A percentile compares a stretch with the other conserved stretches of the same genome.
Evolutionary conservation across 2,113 vertebrate species (phyloP).

Genomic region (Equus przewalskii): DNA sequence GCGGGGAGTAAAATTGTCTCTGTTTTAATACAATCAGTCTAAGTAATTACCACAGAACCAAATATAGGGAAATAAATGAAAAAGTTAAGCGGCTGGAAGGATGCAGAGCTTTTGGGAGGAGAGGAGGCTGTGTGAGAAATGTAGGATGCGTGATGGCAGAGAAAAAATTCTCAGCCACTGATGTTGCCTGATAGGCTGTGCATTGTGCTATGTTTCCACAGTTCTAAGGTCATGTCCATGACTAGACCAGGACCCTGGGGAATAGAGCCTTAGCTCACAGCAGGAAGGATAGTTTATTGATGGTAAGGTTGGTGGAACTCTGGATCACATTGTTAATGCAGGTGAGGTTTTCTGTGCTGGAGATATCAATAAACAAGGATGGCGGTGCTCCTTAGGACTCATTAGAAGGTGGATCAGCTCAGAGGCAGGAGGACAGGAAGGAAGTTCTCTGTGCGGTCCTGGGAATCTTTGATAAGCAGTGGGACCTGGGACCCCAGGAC

Average conservation of each 20-base stretch:
- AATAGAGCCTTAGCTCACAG: background rate
- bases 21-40: conserved; percentile 37
- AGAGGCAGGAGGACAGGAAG: background rate
- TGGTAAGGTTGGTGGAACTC: background rate
- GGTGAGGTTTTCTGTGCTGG: background rate
- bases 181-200: no score
- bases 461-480: background rate
- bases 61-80: background rate
- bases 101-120: background rate
- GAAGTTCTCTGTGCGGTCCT: background rate
- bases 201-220: rapidly evolving
- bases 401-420: background rate
- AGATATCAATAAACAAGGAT: background rate
- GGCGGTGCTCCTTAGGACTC: background rate
- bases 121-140: rapidly evolving
- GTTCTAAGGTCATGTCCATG: background rate
- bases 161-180: background rate
- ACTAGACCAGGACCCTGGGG: background rate
- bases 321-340: background rate
- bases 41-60: background rate
- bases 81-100: background rate
- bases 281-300: no score
- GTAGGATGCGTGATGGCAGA: rapidly evolving
- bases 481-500: background rate
- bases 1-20: background rate